Percentiles rank a stretch among this genome's conserved stretches.
These are phyloP conservation scores for Sarcophaga rosellei DNA, from an alignment of 2,888 invertebrate species.

Conservation along the genomic window DNA sequence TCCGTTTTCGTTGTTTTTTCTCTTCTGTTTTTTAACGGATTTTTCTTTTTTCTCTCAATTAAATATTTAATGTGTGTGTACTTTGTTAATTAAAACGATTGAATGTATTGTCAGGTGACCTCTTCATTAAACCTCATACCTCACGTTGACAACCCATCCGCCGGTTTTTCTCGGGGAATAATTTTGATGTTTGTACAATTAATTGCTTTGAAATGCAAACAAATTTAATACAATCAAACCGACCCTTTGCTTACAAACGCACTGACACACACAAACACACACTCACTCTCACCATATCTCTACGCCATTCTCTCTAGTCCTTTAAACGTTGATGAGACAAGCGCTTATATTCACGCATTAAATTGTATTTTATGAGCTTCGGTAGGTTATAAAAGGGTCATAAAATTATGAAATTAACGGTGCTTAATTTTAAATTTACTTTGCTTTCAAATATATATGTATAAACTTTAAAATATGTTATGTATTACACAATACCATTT, in stretches of 20 bases:
- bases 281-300: not conserved
- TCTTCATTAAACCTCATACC: constrained; percentile 27
- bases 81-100: constrained; percentile 64
- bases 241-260: constrained; percentile 14
- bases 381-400: not conserved
- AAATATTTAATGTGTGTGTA: constrained; percentile 26
- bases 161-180: constrained; percentile 20
- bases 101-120: constrained; percentile 65
- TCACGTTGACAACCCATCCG: not conserved
- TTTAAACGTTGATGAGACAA: not conserved
- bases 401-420: too few relatives aligned
- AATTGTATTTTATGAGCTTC: constrained; percentile 27
- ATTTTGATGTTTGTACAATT: constrained; percentile 59
- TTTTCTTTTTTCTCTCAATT: not conserved
- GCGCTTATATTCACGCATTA: constrained; percentile 50
- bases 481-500: too few relatives aligned
- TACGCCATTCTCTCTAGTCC: not conserved
- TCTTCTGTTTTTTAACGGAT: not conserved
- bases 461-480: too few relatives aligned
- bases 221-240: constrained; percentile 58
- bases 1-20: not conserved
- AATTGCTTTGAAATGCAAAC: constrained; percentile 67
- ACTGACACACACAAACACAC: not conserved
- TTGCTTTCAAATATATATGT: too few relatives aligned
- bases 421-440: too few relatives aligned